phyloP scores from a whole-genome alignment of 2,113 vertebrate genomes.

The Crotalus horridus region DNA sequence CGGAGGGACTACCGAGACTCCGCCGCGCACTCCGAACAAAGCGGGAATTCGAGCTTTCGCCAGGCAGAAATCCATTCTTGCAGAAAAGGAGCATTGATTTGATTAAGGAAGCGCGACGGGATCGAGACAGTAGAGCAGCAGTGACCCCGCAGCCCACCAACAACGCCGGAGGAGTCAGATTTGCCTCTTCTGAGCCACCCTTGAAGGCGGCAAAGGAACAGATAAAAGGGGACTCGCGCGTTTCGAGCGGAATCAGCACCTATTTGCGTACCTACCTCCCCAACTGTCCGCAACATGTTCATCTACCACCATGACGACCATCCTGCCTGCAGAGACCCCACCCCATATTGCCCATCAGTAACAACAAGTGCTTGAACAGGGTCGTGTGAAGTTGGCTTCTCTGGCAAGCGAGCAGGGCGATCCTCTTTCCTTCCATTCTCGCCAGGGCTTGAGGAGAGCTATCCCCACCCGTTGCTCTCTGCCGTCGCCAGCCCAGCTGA shows the following conservation, averaged over 20 bases:
- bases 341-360: no score
- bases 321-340: neutral
- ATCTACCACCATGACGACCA: no score
- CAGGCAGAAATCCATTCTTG: neutral
- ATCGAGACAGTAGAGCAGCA: neutral
- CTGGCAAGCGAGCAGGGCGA: neutral
- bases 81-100: slow-evolving; percentile 1
- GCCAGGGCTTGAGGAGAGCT: neutral
- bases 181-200: neutral
- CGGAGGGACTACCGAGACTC: neutral
- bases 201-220: neutral
- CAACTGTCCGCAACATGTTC: neutral
- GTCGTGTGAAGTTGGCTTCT: neutral
- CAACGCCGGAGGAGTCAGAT: neutral
- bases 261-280: neutral
- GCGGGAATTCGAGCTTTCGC: neutral
- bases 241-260: neutral
- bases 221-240: neutral
- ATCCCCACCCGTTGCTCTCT: neutral
- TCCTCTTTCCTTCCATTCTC: neutral
- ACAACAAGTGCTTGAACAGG: slow-evolving; percentile 40
- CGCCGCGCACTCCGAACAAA: neutral
- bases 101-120: neutral
- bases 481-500: neutral
- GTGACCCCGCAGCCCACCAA: neutral